Base-by-base conservation (phyloP, 2,888 invertebrate species). In the Chalcosyrphus nemorum region DNA sequence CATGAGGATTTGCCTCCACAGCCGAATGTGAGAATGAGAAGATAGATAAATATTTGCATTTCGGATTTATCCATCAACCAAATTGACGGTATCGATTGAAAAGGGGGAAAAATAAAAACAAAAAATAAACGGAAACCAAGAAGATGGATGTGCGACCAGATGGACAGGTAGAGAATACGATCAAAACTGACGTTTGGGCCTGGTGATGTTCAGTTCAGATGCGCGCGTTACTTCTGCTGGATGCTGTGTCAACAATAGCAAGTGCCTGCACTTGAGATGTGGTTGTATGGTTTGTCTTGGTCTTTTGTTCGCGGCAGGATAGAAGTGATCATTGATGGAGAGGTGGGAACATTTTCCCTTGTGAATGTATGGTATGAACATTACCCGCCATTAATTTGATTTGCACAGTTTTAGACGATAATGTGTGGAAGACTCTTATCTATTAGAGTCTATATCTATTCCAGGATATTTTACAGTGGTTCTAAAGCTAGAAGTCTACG, bases 51-150 rank as follows among this genome's bases (percentile, higher is more conserved):
- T 75, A 84, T 84, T 84, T 84, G 84, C 80, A 75, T 80, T 84
- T 84, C 54, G 84, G 84, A 84, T 84, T 84, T 84, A 76, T 63
- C 75, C 84, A 57, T 84, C 84, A 84, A 80, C 74, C 68, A 75
- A 84, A 84, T 84, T 84, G 84, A 84, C 84, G 84, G 78, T 80
- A 70, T 84, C 84, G 80, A 80, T 80, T 80, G 84, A 84, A 70
- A 70, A 35, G 50, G 15, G 24, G 50, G 50, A 61, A 72, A 66
- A 65, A 35, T 71, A 57, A 38, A 47, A 66, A 35, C 71, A 57
- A 38, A 47, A 66, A 61, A 74, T 63, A 68, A 72, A 72, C 52
- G 35, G 24, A 77, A 71, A 57, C 59, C 19, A 45, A 61, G 32
- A 38, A 66, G 75, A 76, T 59, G 7, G 57, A 59, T 68, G 57